These are phyloP conservation scores for Cuniculus paca DNA, from an alignment of 2,797 vertebrate genomes.

Conservation along the genomic window DNA sequence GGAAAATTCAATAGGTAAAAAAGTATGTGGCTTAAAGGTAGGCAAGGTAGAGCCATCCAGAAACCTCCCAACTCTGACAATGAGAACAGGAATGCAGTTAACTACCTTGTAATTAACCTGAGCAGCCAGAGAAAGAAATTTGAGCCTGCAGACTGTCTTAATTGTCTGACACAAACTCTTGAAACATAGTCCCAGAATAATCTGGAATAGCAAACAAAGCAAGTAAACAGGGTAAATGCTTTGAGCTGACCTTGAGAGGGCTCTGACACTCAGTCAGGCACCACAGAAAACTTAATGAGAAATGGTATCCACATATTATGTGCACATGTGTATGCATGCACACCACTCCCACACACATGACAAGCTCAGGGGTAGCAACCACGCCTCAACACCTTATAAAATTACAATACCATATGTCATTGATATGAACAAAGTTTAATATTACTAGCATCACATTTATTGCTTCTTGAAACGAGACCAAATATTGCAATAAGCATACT, in stretches of 20 bases:
- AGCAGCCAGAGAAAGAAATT: not conserved
- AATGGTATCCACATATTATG: not conserved
- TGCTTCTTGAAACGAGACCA: not conserved
- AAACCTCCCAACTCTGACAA: not conserved
- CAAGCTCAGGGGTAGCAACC: not conserved
- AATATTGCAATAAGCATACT: slow-evolving; percentile 11
- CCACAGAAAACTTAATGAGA: not conserved
- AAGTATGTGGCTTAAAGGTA: not conserved
- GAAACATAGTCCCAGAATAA: not conserved
- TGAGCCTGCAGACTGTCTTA: not conserved
- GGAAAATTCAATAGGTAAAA: not conserved
- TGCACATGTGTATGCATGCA: no score
- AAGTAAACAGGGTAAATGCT: not conserved
- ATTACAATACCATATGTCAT: not conserved
- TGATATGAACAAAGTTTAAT: slow-evolving; percentile 24
- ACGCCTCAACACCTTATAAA: not conserved
- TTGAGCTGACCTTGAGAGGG: not conserved
- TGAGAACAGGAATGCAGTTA: not conserved
- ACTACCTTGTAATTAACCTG: slow-evolving; percentile 36
- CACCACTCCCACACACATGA: not conserved
- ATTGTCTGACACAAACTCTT: not conserved
- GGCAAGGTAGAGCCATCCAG: not conserved
- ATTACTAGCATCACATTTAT: not conserved
- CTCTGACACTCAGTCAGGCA: not conserved
- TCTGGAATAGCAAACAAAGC: not conserved